Evolutionary conservation across 1,140 invertebrate genomes (phyloP).

Genomic region (Drosophila sp.): DNA sequence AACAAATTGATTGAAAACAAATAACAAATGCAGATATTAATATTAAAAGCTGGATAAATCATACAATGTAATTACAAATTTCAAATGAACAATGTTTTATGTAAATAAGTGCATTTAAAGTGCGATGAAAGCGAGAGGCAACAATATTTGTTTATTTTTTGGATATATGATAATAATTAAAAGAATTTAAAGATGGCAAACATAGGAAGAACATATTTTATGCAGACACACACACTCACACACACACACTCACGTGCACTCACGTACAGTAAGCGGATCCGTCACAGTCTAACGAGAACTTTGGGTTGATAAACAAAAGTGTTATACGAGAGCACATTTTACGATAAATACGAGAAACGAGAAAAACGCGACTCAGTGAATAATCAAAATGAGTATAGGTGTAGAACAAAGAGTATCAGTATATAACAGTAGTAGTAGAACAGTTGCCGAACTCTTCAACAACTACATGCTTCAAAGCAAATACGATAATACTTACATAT

Average conservation of each 20-base stretch:
- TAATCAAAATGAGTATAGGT: conserved; percentile 19
- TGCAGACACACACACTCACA: conserved; percentile 27
- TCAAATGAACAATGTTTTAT: conserved; percentile 49
- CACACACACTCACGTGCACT: conserved; percentile 13
- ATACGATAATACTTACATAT: conserved; percentile 35
- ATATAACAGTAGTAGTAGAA: conserved; percentile 32
- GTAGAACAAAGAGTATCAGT: conserved; percentile 7
- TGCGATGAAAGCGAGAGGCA: conserved; percentile 22
- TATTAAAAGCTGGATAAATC: background rate
- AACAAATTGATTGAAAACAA: conserved; percentile 1
- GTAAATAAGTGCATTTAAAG: conserved; percentile 74
- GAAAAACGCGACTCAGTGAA: conserved; percentile 15
- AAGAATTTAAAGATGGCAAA: conserved; percentile 23
- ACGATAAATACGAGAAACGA: conserved; percentile 16
- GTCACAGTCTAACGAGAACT: conserved; percentile 59
- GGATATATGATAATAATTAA: conserved; percentile 17
- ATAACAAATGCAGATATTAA: background rate
- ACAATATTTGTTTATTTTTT: conserved; percentile 43
- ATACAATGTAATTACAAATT: conserved; percentile 29
- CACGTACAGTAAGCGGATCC: conserved; percentile 67
- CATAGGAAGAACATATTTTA: conserved; percentile 18
- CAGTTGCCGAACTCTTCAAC: conserved; percentile 27
- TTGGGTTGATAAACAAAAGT: conserved; percentile 9
- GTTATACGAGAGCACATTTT: conserved; percentile 19
- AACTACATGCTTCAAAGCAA: conserved; percentile 44